Evolutionary conservation across 2,797 vertebrate species (phyloP).

Genomic region (Phrynocephalus vlangalii): DNA sequence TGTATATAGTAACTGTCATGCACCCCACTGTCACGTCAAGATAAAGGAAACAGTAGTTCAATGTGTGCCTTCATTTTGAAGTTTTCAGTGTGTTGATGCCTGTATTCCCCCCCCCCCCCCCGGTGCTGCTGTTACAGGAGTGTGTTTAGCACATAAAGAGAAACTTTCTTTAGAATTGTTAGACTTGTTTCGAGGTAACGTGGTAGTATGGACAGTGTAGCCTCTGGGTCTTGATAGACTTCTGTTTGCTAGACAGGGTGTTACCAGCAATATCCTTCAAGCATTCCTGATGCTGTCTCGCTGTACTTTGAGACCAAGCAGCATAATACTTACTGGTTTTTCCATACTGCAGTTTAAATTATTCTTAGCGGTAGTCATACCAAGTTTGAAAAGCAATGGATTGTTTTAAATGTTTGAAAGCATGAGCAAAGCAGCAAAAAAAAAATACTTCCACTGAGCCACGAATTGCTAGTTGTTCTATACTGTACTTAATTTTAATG

Average conservation of each 20-base stretch:
- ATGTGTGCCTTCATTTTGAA: too few species aligned
- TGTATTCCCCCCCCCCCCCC: too few species aligned
- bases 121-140: background rate
- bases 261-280: background rate
- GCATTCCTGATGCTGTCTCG: background rate
- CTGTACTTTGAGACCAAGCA: background rate
- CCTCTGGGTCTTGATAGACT: background rate
- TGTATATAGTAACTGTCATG: slow-evolving; percentile 20
- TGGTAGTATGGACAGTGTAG: background rate
- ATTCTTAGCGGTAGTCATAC: background rate
- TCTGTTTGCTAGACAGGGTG: background rate
- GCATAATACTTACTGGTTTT: background rate
- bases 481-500: background rate
- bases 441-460: background rate
- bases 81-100: background rate
- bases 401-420: background rate
- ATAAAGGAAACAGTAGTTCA: too few species aligned
- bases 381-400: background rate
- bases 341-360: background rate
- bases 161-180: background rate
- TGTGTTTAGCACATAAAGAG: background rate
- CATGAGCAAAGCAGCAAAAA: background rate
- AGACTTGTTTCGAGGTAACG: background rate
- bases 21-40: background rate
- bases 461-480: background rate